Percentiles rank a stretch among this genome's conserved stretches.
phyloP scores from a whole-genome alignment of 2,113 vertebrate genomes.

The Eclectus roratus region DNA sequence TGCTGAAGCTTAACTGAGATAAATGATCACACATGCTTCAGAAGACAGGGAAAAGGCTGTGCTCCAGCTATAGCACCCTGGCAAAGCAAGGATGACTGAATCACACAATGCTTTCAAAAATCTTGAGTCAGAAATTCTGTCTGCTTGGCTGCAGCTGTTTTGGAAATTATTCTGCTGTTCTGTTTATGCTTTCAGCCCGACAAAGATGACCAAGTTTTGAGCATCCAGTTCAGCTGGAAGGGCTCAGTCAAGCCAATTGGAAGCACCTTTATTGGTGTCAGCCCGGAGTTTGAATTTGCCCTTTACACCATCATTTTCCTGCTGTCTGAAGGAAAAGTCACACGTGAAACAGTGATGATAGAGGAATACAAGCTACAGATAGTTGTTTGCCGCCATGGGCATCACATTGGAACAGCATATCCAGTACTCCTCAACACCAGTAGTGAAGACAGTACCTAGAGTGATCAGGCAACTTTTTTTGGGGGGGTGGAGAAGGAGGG shows the following conservation, averaged over 20 bases:
- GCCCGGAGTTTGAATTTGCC: conserved; percentile 84
- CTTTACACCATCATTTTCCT: conserved; percentile 86
- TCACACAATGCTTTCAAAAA: neutral
- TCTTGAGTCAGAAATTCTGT: neutral
- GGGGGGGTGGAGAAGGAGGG: neutral
- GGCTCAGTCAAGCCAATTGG: conserved; percentile 79
- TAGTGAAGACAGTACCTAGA: conserved; percentile 26
- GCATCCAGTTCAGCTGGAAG: conserved; percentile 89
- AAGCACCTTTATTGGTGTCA: conserved; percentile 83
- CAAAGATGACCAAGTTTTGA: conserved; percentile 84
- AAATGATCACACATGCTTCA: neutral
- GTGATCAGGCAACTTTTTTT: neutral
- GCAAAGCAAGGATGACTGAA: neutral
- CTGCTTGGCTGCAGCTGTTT: neutral
- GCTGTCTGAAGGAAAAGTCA: conserved; percentile 73
- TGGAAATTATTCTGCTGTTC: neutral
- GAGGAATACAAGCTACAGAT: conserved; percentile 83
- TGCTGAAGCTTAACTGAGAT: neutral
- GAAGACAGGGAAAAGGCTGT: neutral
- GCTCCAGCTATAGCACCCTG: neutral
- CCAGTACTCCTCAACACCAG: conserved; percentile 82
- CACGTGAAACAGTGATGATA: conserved; percentile 73
- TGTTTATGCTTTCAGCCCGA: conserved; percentile 73
- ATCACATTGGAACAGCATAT: conserved; percentile 82
- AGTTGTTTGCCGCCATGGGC: conserved; percentile 76